Evolutionary conservation across 2,797 vertebrate species (phyloP), one percentile per base, ranked within the genome.

Genomic region (Perdix hodgsoniae): DNA sequence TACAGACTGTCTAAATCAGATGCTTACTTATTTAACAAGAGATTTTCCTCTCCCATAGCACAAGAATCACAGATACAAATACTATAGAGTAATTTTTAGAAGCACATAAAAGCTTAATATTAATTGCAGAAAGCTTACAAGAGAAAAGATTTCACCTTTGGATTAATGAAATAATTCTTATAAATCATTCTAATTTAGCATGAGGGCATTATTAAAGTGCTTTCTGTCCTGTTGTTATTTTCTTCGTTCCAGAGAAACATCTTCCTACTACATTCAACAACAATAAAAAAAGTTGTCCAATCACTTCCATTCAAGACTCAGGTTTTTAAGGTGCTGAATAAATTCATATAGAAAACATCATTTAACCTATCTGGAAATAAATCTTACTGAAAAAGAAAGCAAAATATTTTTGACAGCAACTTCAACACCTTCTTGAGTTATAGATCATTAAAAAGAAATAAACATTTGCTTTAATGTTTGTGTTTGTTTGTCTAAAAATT

Each of bases 371-470:
- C 14, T 66, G 22, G 11, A 84, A 91, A 12, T 47, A 84, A 76
- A 59, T 39, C 6, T 77, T 69, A 5, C 11, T 45, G 3, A 61
- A 65, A 78, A 60, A 27, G 49, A 4, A 2, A 61, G 65, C 42
- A 78, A 74, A 31, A 44, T 2, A 2, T 31, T 49, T 67, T 82
- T 11, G 29, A 14, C 26, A 74, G 40, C 35, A 64, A 9, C 57
- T 95, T 81, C 49, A 88, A n/a, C 6, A 82, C 6, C 10, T 75
- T 82, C 90, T 87, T 89, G 33, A 72, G 33, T 81, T 40, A 76
- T 3, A 70, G 29, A 17, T 79, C 47, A 76, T 33, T 84, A 79
- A 94, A 82, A 10, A 66, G 26, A 49, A 10, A 49, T 31, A 82
- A 78, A 27, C 6, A 6, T 24, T 72, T 7, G 0, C 26, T 86